Conservation (phyloP, 2,113 vertebrate species). For the Gymnobelideus leadbeateri region DNA sequence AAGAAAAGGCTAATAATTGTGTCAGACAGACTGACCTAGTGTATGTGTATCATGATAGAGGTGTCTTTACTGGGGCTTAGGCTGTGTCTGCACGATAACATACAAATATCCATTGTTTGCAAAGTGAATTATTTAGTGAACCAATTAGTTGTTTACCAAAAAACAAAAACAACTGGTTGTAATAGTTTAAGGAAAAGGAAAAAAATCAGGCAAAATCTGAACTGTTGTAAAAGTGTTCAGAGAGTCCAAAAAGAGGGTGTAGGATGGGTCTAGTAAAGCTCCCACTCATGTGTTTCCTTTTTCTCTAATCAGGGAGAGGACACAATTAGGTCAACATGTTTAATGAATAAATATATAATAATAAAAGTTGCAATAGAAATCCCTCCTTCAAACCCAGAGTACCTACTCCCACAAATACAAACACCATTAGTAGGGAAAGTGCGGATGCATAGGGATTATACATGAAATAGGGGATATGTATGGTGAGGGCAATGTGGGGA, state of each 20-base stretch:
- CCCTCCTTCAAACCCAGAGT: background rate
- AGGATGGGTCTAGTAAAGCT: background rate
- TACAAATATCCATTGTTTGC: background rate
- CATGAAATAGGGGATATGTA: background rate
- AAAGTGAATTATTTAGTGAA: background rate
- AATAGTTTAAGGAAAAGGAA: background rate
- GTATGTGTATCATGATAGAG: background rate
- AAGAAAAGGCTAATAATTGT: background rate
- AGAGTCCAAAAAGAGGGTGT: background rate
- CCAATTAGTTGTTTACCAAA: background rate
- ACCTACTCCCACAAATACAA: background rate
- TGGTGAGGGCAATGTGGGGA: background rate
- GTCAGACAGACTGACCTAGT: background rate
- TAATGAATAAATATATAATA: background rate
- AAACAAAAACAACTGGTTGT: background rate
- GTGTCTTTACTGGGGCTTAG: conserved; percentile 32
- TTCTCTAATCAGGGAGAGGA: background rate
- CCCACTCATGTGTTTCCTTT: background rate
- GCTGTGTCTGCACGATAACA: conserved; percentile 48
- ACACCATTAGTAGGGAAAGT: background rate
- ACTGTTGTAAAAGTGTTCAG: background rate
- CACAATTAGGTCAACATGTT: background rate
- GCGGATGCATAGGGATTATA: background rate
- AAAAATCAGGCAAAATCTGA: background rate
- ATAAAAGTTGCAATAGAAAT: background rate